A percentile compares a stretch with the other conserved stretches of the same genome.
Evolutionary conservation across 2,888 invertebrate genomes (phyloP).

Genomic region (Rutpela maculata): DNA sequence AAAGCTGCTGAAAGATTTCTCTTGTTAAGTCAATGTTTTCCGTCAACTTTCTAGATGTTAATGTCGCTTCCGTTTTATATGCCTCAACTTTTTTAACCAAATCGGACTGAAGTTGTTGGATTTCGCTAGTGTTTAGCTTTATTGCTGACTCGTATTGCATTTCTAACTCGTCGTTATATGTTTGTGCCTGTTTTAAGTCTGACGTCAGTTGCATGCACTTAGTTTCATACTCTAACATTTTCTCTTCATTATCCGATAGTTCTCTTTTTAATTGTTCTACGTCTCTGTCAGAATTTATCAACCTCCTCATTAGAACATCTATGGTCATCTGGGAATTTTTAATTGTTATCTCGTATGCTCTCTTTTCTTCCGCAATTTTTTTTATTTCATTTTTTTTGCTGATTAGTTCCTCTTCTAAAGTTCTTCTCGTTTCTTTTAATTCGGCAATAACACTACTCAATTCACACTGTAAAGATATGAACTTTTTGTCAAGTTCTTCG

Average conservation of each 20-base stretch:
- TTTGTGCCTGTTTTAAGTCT: constrained; percentile 63
- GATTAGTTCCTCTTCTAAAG: constrained; percentile 45
- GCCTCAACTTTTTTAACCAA: constrained; percentile 64
- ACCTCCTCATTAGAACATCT: constrained; percentile 77
- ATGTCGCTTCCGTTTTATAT: constrained; percentile 54
- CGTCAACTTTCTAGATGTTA: constrained; percentile 47
- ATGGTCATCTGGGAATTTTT: constrained; percentile 78
- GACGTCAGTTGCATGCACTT: constrained; percentile 64
- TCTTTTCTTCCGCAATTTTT: constrained; percentile 75
- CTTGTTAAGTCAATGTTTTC: constrained; percentile 57
- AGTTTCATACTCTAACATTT: constrained; percentile 67
- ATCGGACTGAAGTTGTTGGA: constrained; percentile 61
- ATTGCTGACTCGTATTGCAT: constrained; percentile 66
- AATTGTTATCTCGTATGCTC: constrained; percentile 78
- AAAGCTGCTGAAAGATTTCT: constrained; percentile 59
- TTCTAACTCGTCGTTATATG: constrained; percentile 67
- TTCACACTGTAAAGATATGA: constrained; percentile 49
- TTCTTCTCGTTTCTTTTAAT: constrained; percentile 52
- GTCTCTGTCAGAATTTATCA: constrained; percentile 78
- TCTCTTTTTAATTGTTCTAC: constrained; percentile 76
- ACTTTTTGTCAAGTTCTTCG: constrained; percentile 53
- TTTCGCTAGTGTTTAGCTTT: constrained; percentile 63
- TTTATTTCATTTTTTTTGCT: constrained; percentile 73
- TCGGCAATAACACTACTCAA: constrained; percentile 49
- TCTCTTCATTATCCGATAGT: constrained; percentile 66